Conservation (phyloP, 1,140 invertebrate species). For the Conus betulinus region DNA sequence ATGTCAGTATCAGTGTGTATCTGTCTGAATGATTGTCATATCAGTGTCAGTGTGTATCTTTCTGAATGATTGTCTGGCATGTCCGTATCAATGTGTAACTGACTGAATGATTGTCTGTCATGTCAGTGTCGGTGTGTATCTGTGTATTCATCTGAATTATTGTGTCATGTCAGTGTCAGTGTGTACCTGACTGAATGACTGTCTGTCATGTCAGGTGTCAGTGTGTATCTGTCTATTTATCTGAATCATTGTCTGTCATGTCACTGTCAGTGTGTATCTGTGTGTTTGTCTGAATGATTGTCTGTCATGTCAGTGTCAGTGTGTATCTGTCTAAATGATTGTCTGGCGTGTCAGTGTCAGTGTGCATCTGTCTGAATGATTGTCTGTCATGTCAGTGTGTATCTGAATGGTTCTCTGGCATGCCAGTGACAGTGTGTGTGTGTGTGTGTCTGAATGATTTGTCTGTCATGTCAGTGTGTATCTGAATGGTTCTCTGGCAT, state of each 20-base stretch:
- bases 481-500: not conserved
- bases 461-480: not conserved
- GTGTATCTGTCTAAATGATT: too few relatives aligned
- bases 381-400: too few relatives aligned
- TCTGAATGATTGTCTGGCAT: not conserved
- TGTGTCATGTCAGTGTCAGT: not conserved
- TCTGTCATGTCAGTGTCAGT: too few relatives aligned
- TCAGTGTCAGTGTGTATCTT: not conserved
- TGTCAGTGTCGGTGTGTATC: too few relatives aligned
- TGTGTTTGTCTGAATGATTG: too few relatives aligned
- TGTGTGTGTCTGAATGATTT: not conserved
- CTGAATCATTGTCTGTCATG: not conserved
- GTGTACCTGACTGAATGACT: not conserved
- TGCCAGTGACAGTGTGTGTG: not conserved
- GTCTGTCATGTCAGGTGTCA: not conserved
- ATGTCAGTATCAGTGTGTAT: not conserved
- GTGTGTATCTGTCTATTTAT: not conserved
- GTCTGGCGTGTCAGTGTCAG: not conserved
- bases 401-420: not conserved
- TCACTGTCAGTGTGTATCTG: not conserved
- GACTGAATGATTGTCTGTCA: too few relatives aligned
- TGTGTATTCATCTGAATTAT: not conserved
- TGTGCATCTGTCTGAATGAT: not conserved
- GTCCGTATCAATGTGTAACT: not conserved
- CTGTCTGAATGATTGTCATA: not conserved